phyloP scores from a whole-genome alignment of 2,113 vertebrate genomes.

The Cyphotilapia sp. region DNA sequence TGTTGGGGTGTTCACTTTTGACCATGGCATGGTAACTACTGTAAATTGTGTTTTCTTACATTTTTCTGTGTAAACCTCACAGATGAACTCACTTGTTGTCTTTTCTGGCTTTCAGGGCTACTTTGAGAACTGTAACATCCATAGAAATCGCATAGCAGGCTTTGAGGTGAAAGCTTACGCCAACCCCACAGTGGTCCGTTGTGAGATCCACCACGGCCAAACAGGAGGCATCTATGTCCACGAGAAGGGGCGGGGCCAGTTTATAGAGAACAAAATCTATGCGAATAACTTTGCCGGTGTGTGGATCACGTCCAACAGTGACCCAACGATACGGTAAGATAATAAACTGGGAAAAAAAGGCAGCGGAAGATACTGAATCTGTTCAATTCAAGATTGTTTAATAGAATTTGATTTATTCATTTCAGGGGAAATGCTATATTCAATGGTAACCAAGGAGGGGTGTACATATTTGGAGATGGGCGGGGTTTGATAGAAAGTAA shows the following conservation, averaged over 20 bases:
- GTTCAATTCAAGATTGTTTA: not conserved
- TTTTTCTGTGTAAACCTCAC: not conserved
- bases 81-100: not conserved
- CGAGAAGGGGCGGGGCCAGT: conserved; percentile 97
- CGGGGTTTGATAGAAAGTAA: conserved; percentile 99
- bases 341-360: too few relatives aligned
- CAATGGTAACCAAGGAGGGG: conserved; percentile 98
- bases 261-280: conserved; percentile 99
- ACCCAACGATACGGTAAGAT: conserved; percentile 95
- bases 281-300: conserved; percentile 99
- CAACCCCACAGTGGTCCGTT: conserved; percentile 95
- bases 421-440: conserved; percentile 97
- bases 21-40: conserved; percentile 94
- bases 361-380: not conserved
- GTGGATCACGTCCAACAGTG: conserved; percentile 99
- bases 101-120: conserved; percentile 52
- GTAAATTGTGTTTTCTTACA: not conserved
- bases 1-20: conserved; percentile 98
- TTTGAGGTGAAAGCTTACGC: conserved; percentile 99
- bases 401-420: not conserved
- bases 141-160: conserved; percentile 96
- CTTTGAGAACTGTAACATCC: conserved; percentile 81
- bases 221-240: conserved; percentile 99
- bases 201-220: conserved; percentile 98
- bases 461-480: conserved; percentile 99